Percentiles rank a stretch among this genome's conserved stretches.
phyloP scores from a whole-genome alignment of 2,797 vertebrate species.

The Sebastes trivittatus region DNA sequence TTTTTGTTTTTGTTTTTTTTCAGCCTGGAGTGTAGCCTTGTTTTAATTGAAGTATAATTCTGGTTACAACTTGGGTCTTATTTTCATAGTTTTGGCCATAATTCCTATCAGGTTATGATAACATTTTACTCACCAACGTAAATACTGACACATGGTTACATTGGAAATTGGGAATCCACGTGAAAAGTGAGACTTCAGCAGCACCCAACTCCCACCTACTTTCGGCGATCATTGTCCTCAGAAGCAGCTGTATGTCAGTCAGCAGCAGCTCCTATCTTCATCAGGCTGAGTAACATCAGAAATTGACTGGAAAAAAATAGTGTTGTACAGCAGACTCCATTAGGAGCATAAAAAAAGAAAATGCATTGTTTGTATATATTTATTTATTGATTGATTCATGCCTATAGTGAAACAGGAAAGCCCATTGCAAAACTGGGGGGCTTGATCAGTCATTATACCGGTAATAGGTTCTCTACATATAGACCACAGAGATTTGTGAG shows the following conservation, averaged over 20 bases:
- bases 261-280: not conserved
- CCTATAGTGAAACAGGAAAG: not conserved
- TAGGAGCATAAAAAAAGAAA: not conserved
- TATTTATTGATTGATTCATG: not conserved
- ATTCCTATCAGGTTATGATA: not conserved
- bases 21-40: not conserved
- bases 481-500: not conserved
- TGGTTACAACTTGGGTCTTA: not conserved
- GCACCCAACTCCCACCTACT: not conserved
- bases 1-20: not conserved
- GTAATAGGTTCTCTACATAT: not conserved
- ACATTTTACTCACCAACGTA: not conserved
- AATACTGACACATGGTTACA: not conserved
- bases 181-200: not conserved
- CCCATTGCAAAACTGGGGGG: not conserved
- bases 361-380: not conserved
- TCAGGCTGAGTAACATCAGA: not conserved
- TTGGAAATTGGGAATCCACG: not conserved
- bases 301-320: not conserved
- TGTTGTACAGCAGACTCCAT: not conserved
- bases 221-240: not conserved
- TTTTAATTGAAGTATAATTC: not conserved
- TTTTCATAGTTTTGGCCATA: not conserved
- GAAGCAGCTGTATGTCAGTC: not conserved
- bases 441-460: not conserved